Evolutionary conservation across 2,888 invertebrate genomes (phyloP).

Genomic region (Epinotia nisella): DNA sequence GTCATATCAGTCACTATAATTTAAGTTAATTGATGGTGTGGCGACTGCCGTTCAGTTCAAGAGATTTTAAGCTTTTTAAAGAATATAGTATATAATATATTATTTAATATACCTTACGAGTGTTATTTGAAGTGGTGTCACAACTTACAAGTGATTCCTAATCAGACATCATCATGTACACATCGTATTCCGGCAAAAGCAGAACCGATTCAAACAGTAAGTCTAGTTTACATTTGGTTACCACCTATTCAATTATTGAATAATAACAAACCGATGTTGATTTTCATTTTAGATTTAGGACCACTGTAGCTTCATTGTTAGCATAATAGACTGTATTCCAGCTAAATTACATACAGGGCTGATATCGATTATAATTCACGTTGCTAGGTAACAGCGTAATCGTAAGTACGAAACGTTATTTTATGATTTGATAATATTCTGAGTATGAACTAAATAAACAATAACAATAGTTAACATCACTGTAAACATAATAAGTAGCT

Average conservation of each 20-base stretch:
- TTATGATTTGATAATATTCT: background rate
- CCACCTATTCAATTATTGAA: background rate
- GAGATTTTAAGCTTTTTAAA: constrained; percentile 9
- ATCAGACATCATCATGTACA: constrained; percentile 25
- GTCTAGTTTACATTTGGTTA: background rate
- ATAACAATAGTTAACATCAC: too few relatives aligned
- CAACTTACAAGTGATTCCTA: constrained; percentile 20
- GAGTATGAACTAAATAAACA: too few relatives aligned
- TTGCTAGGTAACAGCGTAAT: constrained; percentile 28
- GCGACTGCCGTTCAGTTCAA: background rate
- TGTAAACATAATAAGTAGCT: too few relatives aligned
- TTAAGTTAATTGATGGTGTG: too few relatives aligned
- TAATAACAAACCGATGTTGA: too few relatives aligned
- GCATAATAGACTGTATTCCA: constrained; percentile 20
- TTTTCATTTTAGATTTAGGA: background rate
- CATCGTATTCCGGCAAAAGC: constrained; percentile 32
- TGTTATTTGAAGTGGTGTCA: constrained; percentile 11
- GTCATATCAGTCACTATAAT: too few relatives aligned
- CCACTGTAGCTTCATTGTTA: constrained; percentile 22
- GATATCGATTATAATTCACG: constrained; percentile 31
- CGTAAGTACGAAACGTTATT: constrained; percentile 9
- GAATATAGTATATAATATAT: too few relatives aligned
- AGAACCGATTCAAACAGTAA: constrained; percentile 38
- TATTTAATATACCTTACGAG: background rate
- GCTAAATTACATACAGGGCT: constrained; percentile 3